Conservation (phyloP, 2,113 vertebrate species). For the Parus major region DNA sequence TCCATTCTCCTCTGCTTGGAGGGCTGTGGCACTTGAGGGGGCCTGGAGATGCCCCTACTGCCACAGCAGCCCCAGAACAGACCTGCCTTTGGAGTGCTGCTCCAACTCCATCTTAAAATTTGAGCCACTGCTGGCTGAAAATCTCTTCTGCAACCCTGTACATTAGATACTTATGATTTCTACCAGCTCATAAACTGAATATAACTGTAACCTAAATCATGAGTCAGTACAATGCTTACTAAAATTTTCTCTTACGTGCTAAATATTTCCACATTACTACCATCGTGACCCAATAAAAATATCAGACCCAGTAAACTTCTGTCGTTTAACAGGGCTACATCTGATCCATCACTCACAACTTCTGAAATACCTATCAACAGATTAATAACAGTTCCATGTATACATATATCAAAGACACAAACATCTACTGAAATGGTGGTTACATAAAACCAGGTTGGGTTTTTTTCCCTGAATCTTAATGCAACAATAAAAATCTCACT, state of each 20-base stretch:
- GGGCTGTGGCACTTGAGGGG: not conserved
- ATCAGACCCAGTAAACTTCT: not conserved
- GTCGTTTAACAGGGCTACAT: not conserved
- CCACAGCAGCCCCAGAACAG: not conserved
- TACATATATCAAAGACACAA: not conserved
- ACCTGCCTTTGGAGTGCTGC: not conserved
- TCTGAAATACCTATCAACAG: not conserved
- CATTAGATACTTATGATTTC: not conserved
- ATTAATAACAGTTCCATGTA: not conserved
- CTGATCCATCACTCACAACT: not conserved
- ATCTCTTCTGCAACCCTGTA: not conserved
- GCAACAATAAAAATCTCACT: not conserved
- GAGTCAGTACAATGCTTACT: not conserved
- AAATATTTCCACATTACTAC: not conserved
- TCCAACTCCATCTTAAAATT: not conserved
- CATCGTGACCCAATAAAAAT: not conserved
- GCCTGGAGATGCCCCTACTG: no score
- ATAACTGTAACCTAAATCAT: not conserved
- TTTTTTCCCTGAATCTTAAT: not conserved
- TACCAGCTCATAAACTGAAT: not conserved
- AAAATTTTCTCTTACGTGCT: not conserved
- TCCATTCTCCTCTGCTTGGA: not conserved
- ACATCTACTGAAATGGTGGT: not conserved
- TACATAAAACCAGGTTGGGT: not conserved
- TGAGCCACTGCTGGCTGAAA: accelerated